Conservation (phyloP, 2,797 vertebrate genomes). For the Euthynnus affinis region DNA sequence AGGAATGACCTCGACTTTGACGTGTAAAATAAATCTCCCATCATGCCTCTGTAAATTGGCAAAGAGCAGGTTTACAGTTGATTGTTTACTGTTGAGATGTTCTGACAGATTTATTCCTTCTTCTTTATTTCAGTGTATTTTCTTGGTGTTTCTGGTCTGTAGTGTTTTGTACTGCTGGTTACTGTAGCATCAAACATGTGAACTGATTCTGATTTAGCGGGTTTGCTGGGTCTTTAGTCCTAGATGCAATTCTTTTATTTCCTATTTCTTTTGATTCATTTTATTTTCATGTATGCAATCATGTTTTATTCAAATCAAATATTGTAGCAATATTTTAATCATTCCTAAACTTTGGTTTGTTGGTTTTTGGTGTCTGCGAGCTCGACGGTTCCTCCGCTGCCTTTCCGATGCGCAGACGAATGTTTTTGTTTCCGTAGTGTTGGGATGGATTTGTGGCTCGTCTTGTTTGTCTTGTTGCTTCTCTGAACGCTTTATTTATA, state of each 20-base stretch:
- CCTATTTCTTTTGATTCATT: constrained; percentile 51
- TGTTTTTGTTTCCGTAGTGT: constrained; percentile 56
- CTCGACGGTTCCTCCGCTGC: constrained; percentile 39
- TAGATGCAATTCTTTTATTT: constrained; percentile 65
- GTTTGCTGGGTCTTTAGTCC: constrained; percentile 62
- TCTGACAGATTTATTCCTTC: constrained; percentile 50
- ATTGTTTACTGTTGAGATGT: constrained; percentile 64
- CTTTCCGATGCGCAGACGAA: constrained; percentile 27
- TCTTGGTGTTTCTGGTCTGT: constrained; percentile 43
- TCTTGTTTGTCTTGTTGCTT: constrained; percentile 58
- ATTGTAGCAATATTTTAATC: constrained; percentile 81
- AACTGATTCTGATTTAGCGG: constrained; percentile 56
- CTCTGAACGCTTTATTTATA: constrained; percentile 77
- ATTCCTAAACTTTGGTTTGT: constrained; percentile 77
- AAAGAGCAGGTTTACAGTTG: constrained; percentile 67
- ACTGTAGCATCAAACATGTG: constrained; percentile 58
- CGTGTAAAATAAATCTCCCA: constrained; percentile 22
- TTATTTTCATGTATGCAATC: constrained; percentile 80
- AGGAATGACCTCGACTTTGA: constrained; percentile 15
- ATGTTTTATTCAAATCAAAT: constrained; percentile 79
- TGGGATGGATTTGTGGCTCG: constrained; percentile 48
- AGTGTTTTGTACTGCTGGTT: constrained; percentile 66
- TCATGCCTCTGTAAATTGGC: constrained; percentile 56
- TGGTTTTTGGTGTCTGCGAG: constrained; percentile 44
- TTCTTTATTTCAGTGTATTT: constrained; percentile 50